phyloP scores from a whole-genome alignment of 2,888 invertebrate species.

The Piscicola geometra region DNA sequence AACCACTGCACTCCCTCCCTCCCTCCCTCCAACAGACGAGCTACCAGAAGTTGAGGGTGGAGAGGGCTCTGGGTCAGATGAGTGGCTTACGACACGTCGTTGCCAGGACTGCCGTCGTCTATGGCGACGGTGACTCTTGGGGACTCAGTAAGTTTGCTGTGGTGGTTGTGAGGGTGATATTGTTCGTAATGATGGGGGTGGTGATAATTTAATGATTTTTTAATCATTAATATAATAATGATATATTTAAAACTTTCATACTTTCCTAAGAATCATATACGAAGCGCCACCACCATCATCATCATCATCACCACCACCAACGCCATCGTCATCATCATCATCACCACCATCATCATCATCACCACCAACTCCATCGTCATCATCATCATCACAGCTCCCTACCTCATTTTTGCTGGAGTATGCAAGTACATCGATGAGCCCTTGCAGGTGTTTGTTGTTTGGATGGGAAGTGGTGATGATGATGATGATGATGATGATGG shows the following conservation, averaged over 20 bases:
- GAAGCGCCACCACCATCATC: conserved; percentile 3
- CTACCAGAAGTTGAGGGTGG: conserved; percentile 77
- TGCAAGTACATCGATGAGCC: conserved; percentile 82
- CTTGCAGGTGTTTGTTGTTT: conserved; percentile 66
- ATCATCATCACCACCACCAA: conserved; percentile 1
- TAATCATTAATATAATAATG: no score
- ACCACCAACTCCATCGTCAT: neutral
- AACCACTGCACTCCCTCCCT: neutral
- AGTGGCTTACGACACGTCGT: conserved; percentile 71
- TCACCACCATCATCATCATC: conserved; percentile 7
- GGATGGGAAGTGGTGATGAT: no score
- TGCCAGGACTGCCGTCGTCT: conserved; percentile 77
- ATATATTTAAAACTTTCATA: no score
- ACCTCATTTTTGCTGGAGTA: conserved; percentile 78
- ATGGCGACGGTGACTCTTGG: conserved; percentile 76
- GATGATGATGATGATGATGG: no score
- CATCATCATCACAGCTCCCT: conserved; percentile 63
- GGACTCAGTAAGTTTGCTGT: conserved; percentile 71
- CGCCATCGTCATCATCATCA: neutral
- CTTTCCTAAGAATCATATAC: no score
- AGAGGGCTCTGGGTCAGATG: conserved; percentile 68
- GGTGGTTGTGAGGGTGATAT: no score
- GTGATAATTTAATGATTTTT: no score
- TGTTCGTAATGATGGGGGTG: no score
- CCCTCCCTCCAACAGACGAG: conserved; percentile 82